Base-by-base conservation (phyloP, 2,888 invertebrate genomes). In the Chymomyza amoena region DNA sequence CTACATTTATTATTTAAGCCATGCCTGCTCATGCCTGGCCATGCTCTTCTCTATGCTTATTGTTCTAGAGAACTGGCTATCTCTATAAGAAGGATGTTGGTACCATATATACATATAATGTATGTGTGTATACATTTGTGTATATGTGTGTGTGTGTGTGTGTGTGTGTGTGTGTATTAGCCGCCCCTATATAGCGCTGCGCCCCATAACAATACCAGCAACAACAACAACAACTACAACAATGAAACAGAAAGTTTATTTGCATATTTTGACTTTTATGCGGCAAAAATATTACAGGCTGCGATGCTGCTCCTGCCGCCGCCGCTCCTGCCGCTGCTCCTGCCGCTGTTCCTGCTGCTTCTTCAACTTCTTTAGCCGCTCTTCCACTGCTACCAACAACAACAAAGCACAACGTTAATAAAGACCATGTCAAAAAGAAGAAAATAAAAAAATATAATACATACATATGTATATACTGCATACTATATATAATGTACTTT, bases 251-350 rank as follows among this genome's bases (percentile, higher is more conserved):
- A 54, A 57, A 57, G 28, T 84, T 82, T 82, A 82, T 82, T 82
- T 82, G 81, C 85, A 82, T 82, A 82, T 82, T 82, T 84, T 82
- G 82, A 82, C 82, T 82, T 82, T 82, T 84, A 82, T 82, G 82
- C 82, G 85, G 82, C 82, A 82, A 80, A 85, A 82, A 82, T 82
- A 82, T 82, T 82, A 82, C 81, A 80, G 82, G 80, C 83, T 84
- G 84, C 84, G 78, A 78, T 78, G 81, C 80, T 20, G 16, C 16
- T 32, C 32, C 32, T 32, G 16, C 18, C 15, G 16, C 16, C 6
- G 6, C 7, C 6, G 1, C 39, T 39, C 2, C 39, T 39, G 39
- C 10, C 6, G 39, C 39, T 10, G 10, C 39, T 45, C 4, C 39
- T 13, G 10, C 39, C 13, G 10, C 39, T 39, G 39, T 4, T 45